Evolutionary conservation across 2,888 invertebrate species (phyloP).

Genomic region (Uloborus plumipes): DNA sequence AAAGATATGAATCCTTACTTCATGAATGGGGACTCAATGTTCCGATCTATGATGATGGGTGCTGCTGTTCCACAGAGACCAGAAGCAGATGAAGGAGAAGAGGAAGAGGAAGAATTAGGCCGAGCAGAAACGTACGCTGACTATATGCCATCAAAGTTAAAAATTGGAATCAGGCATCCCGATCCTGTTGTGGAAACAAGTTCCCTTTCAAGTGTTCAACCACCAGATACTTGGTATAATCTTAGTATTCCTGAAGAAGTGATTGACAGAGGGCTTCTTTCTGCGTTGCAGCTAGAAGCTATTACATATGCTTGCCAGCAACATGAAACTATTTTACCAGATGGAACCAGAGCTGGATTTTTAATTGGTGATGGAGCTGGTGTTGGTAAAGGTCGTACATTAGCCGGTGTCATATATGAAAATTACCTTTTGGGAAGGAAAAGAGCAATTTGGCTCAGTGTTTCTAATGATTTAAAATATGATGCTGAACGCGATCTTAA

Average conservation of each 20-base stretch:
- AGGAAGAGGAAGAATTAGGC: conserved; percentile 95
- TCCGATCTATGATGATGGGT: conserved; percentile 44
- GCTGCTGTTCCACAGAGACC: conserved; percentile 24
- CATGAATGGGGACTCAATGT: conserved; percentile 52
- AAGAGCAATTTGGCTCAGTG: conserved; percentile 98
- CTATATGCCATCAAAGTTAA: conserved; percentile 97
- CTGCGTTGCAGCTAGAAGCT: conserved; percentile 96
- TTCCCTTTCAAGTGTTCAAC: conserved; percentile 94
- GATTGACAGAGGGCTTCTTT: conserved; percentile 87
- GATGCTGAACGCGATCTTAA: conserved; percentile 96
- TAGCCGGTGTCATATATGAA: conserved; percentile 97
- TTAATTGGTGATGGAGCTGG: conserved; percentile 98
- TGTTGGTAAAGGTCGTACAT: conserved; percentile 96
- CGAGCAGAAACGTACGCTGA: conserved; percentile 98
- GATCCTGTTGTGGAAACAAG: conserved; percentile 99
- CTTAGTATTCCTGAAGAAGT: conserved; percentile 81
- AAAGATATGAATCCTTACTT: conserved; percentile 50
- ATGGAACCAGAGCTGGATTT: conserved; percentile 93
- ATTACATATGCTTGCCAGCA: conserved; percentile 98
- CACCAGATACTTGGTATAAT: conserved; percentile 90
- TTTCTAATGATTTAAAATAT: conserved; percentile 97
- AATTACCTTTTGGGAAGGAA: conserved; percentile 94
- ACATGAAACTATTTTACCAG: conserved; percentile 89
- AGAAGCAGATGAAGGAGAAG: conserved; percentile 79
- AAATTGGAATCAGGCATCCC: conserved; percentile 95